Evolutionary conservation across 35 echinoderm and acorn worm species (phyloP), one percentile per base, ranked within the genome.

Genomic region (Apostichopus parvimensis): DNA sequence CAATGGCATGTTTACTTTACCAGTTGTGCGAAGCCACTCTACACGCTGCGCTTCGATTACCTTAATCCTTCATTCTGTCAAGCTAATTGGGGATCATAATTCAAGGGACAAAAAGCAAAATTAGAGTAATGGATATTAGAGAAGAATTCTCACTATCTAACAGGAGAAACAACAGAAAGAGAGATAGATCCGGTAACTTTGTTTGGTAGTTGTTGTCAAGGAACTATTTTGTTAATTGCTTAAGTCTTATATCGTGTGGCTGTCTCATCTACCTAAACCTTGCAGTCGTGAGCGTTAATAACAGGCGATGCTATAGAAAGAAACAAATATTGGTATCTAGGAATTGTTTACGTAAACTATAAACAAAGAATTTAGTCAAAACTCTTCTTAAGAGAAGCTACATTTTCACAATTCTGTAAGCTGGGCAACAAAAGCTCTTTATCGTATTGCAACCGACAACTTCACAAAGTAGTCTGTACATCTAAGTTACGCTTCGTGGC

Each of bases 31-130:
- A 75, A 75, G 57, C 54, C 81, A 58, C 53, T 59, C 81, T 21
- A 20, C 54, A 58, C 22, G n/a, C 53, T 59, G 15, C 24, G 81
- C 57, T 59, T 59, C 23, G 58, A 84, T 84, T 84, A 60, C 81
- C 5, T 58, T 84, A 84, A 84, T 84, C 81, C 81, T 84, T 84
- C 57, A 84, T 84, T 15, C 81, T 84, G 81, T 84, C 81, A 84
- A 18, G 28, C 25, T 80, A 80, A 80, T 80, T 53, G 78, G 78
- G 78, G 53, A 53, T 53, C 53, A 55, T 80, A 80, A 80, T 4
- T 80, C 25, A 80, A 80, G 52, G 28, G 9, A 80, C 9, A 9
- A 45, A 52, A 80, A 45, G 24, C 25, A 75, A 75, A n/a, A 75
- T 18, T 13, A 75, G 17, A 75, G 71, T 75, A 75, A 75, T 75